A percentile compares a stretch with the other conserved stretches of the same genome.
Conservation (phyloP, 1,140 invertebrate genomes). For the Sminthurides bifidus region DNA sequence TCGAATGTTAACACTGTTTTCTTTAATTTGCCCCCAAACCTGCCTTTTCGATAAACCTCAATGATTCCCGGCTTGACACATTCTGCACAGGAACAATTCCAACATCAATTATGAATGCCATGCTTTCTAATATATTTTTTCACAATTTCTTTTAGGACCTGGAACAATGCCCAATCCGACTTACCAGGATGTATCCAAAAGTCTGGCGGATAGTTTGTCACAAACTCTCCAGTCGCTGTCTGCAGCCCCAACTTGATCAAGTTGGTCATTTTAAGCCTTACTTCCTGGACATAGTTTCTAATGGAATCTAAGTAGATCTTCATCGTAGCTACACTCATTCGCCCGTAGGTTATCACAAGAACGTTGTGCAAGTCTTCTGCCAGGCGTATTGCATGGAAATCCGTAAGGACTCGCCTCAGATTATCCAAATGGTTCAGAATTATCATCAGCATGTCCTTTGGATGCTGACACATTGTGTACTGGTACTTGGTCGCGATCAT, state of each 20-base stretch:
- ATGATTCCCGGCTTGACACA: neutral
- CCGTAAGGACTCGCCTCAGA: slow-evolving; percentile 18
- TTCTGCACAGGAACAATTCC: neutral
- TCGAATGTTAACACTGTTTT: slow-evolving; percentile 10
- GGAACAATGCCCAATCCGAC: neutral
- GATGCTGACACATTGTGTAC: slow-evolving; percentile 22
- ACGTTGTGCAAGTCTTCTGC: slow-evolving; percentile 19
- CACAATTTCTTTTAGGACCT: neutral
- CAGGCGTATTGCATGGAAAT: slow-evolving; percentile 13
- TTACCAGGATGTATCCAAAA: slow-evolving; percentile 12
- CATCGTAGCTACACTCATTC: slow-evolving; percentile 6
- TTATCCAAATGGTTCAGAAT: slow-evolving; percentile 29
- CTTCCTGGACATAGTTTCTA: slow-evolving; percentile 21
- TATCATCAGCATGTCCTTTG: slow-evolving; percentile 26
- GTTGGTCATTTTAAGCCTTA: slow-evolving; percentile 31
- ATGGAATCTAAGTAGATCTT: slow-evolving; percentile 18
- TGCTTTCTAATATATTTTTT: neutral
- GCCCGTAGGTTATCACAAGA: slow-evolving; percentile 9
- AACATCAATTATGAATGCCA: neutral
- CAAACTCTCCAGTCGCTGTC: slow-evolving; percentile 22
- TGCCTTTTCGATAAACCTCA: neutral
- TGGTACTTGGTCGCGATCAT: slow-evolving; percentile 30
- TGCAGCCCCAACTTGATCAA: slow-evolving; percentile 26
- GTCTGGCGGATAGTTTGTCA: slow-evolving; percentile 17
- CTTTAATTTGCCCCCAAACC: neutral